Base-by-base conservation (phyloP, 2,797 vertebrate genomes). In the Enteromius thamalakanensis region DNA sequence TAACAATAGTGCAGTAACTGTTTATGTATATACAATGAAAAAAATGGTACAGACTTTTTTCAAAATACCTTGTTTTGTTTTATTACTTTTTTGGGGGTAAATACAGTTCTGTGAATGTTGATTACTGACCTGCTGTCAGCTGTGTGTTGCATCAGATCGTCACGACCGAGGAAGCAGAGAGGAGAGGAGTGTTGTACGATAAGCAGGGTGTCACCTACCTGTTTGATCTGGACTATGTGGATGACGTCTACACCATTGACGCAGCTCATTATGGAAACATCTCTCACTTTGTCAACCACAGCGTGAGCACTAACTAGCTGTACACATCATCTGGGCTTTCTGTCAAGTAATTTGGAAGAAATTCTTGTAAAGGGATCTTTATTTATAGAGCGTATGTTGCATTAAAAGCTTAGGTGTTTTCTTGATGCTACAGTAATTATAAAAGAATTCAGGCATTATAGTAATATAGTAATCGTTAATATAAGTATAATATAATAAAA, bases 231-330 rank as follows among this genome's bases (percentile, higher is more conserved):
- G 97, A 98, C 92, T 98, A 97, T 2, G 95, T 97, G 89, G 96
- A 96, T 83, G 97, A 97, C 2, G 95, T 97, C 1, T 99, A 97
- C 90, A 97, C 97, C 0, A 96, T 98, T 89, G 97, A 98, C 17
- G 97, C 97, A 0, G 96, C 97, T 40, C 93, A 95, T 84, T 95
- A 95, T 3, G 97, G 97, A 80, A 98, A 98, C 92, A 94, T 98
- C 89, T 97, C 97, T n/a, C 97, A 98, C 91, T 98, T 98, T 78
- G 96, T 98, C 89, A 98, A 98, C 93, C 97, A 98, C 91, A 97
- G 97, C 55, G 97, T 98, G 90, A 95, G 95, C 93, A 26, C 72
- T 40, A 47, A 21, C 14, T 60, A 69, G 55, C 21, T 21, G 3
- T 64, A 64, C 23, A n/a, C 29, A 34, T 62, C 17, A 65, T 78